Conservation (phyloP, 53 echinoderm and acorn worm genomes). For the Temnopleurus reevesii region DNA sequence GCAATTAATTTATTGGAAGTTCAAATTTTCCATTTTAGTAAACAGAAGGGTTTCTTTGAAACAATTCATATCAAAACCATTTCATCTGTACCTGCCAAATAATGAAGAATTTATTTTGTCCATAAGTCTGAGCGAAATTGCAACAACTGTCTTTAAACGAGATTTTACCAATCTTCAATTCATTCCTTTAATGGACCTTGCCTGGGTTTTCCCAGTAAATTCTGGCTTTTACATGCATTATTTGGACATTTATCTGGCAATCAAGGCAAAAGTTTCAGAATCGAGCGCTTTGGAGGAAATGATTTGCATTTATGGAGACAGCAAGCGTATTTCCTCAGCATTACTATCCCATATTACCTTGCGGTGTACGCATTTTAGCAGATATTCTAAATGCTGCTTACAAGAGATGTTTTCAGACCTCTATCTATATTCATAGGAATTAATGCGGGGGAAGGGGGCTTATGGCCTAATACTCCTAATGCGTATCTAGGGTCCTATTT, state of each 20-base stretch:
- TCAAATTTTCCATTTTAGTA: too few relatives aligned
- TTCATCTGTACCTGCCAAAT: too few relatives aligned
- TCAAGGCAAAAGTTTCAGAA: not conserved
- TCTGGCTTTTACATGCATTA: not conserved
- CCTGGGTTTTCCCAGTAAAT: not conserved
- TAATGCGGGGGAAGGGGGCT: constrained; percentile 40
- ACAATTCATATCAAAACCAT: too few relatives aligned
- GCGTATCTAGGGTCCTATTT: constrained; percentile 42
- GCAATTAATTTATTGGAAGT: too few relatives aligned
- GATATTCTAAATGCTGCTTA: constrained; percentile 22
- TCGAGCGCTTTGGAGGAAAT: not conserved
- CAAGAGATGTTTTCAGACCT: not conserved
- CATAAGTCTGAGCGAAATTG: too few relatives aligned
- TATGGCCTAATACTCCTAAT: constrained; percentile 28
- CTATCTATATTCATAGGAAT: constrained; percentile 47
- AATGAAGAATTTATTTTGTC: too few relatives aligned
- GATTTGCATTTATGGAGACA: constrained; percentile 42
- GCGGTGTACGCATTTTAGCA: constrained; percentile 11
- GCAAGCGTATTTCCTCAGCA: constrained; percentile 13
- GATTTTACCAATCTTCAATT: too few relatives aligned
- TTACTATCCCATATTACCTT: not conserved
- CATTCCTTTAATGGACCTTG: not conserved
- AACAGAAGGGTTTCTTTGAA: too few relatives aligned
- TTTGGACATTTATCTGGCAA: not conserved
- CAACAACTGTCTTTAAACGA: too few relatives aligned